Evolutionary conservation across 1,140 invertebrate genomes (phyloP).

Genomic region (Luehdorfia chinensis): DNA sequence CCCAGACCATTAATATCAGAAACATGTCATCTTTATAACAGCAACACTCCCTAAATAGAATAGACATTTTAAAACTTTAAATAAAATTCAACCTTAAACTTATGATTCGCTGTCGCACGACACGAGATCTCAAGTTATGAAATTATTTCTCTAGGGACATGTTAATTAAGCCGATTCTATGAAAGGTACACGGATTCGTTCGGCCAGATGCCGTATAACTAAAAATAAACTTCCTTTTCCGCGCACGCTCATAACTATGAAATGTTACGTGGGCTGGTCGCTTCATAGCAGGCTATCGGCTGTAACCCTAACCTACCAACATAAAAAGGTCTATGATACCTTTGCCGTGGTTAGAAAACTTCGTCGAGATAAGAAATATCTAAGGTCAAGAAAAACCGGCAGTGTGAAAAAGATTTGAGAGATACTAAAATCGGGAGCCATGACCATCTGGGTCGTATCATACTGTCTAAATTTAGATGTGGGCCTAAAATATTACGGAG

Average conservation of each 20-base stretch:
- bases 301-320: constrained; percentile 52
- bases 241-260: constrained; percentile 70
- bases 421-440: constrained; percentile 68
- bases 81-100: constrained; percentile 34
- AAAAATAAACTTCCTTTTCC: constrained; percentile 75
- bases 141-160: constrained; percentile 49
- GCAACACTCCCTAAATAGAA: constrained; percentile 31
- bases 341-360: constrained; percentile 28
- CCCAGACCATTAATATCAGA: constrained; percentile 22
- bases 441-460: constrained; percentile 72
- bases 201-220: constrained; percentile 63
- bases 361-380: constrained; percentile 40
- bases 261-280: constrained; percentile 57
- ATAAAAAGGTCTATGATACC: constrained; percentile 38
- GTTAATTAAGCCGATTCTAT: constrained; percentile 68
- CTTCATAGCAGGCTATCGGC: constrained; percentile 66
- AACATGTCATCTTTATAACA: constrained; percentile 39
- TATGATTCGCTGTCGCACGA: constrained; percentile 38
- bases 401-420: constrained; percentile 60
- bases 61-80: constrained; percentile 26
- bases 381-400: constrained; percentile 46
- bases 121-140: constrained; percentile 44
- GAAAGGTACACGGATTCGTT: constrained; percentile 50
- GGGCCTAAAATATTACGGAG: constrained; percentile 62
- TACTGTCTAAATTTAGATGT: constrained; percentile 67